Conservation (phyloP, 1,140 invertebrate species). For the Tetramorium parvispinum region DNA sequence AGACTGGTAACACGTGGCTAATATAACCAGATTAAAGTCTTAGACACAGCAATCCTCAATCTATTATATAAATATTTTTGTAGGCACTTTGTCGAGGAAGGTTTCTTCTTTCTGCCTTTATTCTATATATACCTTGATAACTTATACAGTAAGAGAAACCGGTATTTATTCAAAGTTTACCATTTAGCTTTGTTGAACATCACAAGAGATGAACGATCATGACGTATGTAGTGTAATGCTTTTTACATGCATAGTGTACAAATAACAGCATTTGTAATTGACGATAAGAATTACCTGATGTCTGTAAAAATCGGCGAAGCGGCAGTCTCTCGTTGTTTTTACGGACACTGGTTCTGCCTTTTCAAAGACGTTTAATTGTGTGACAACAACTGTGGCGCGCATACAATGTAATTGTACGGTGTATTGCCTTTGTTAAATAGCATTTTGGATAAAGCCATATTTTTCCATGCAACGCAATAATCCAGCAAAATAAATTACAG, state of each 20-base stretch:
- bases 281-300: constrained; percentile 68
- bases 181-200: constrained; percentile 74
- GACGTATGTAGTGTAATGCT: constrained; percentile 80
- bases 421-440: constrained; percentile 85
- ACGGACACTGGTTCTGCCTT: constrained; percentile 76
- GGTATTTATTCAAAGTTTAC: constrained; percentile 73
- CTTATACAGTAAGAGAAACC: constrained; percentile 66
- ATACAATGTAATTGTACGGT: constrained; percentile 74
- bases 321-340: constrained; percentile 60
- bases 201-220: constrained; percentile 70
- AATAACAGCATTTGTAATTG: constrained; percentile 73
- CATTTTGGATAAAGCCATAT: constrained; percentile 85
- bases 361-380: constrained; percentile 76
- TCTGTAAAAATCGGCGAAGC: constrained; percentile 66
- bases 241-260: constrained; percentile 78
- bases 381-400: constrained; percentile 65
- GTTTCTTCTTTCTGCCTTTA: constrained; percentile 81
- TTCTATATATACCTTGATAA: constrained; percentile 75
- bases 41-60: constrained; percentile 78
- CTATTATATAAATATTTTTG: constrained; percentile 83
- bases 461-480: constrained; percentile 86
- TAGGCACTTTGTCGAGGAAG: constrained; percentile 81
- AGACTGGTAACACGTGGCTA: constrained; percentile 73
- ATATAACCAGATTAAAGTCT: constrained; percentile 64
- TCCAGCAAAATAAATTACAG: constrained; percentile 79